Percentiles rank a stretch among this genome's conserved stretches.
These are phyloP conservation scores for Drosophila novamexicana DNA, from an alignment of 1,140 invertebrate species.

Conservation along the genomic window DNA sequence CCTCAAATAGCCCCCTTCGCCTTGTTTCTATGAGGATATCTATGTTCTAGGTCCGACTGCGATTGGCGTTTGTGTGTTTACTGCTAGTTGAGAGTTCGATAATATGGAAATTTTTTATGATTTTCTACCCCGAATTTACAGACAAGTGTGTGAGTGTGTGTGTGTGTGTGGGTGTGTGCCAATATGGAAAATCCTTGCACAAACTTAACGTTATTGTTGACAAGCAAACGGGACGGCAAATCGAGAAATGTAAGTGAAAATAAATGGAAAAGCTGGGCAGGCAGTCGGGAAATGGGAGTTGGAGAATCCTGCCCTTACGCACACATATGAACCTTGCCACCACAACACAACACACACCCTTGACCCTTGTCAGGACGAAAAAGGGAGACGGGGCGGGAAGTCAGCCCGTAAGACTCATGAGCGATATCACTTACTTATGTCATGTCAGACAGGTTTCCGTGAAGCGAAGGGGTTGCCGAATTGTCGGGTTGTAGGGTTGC, in stretches of 20 bases:
- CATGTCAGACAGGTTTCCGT: slow-evolving; percentile 67
- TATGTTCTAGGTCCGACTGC: neutral
- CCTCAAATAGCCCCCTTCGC: neutral
- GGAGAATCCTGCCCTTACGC: slow-evolving; percentile 28
- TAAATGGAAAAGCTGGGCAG: slow-evolving; percentile 54
- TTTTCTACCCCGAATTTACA: slow-evolving; percentile 66
- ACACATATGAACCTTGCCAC: slow-evolving; percentile 29
- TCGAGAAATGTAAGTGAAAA: slow-evolving; percentile 61
- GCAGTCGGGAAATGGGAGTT: neutral
- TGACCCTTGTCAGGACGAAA: slow-evolving; percentile 17
- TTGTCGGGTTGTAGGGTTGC: slow-evolving; percentile 22
- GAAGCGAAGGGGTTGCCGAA: slow-evolving; percentile 9
- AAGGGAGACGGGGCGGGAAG: slow-evolving; percentile 21
- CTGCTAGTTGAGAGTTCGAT: slow-evolving; percentile 65
- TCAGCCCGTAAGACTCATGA: slow-evolving; percentile 58
- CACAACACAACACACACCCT: slow-evolving; percentile 49
- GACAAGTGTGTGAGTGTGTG: slow-evolving; percentile 41
- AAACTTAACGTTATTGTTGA: slow-evolving; percentile 62
- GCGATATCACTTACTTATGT: slow-evolving; percentile 77
- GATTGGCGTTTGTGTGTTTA: slow-evolving; percentile 2
- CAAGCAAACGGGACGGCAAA: slow-evolving; percentile 51
- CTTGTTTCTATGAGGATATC: neutral
- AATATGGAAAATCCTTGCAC: slow-evolving; percentile 33
- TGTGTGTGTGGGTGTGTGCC: neutral
- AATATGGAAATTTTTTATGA: slow-evolving; percentile 79